Evolutionary conservation across 2,113 vertebrate genomes (phyloP).

Genomic region (Dendrocopos noguchii): DNA sequence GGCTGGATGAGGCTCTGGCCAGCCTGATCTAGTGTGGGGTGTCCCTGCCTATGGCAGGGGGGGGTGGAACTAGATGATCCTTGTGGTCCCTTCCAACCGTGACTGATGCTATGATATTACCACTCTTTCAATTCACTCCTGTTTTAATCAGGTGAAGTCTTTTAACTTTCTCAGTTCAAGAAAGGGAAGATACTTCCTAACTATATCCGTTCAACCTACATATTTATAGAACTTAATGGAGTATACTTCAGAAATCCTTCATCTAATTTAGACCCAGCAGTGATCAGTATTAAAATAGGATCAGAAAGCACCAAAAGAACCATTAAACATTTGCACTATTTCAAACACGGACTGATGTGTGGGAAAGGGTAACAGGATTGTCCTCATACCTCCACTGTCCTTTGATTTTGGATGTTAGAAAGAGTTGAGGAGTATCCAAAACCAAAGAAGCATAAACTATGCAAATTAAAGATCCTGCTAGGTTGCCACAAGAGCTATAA

Average conservation of each 20-base stretch:
- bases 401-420: background rate
- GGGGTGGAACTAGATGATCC: too few species aligned
- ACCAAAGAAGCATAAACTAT: background rate
- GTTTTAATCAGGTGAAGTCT: background rate
- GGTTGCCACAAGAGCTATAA: background rate
- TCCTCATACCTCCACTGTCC: background rate
- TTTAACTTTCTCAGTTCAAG: background rate
- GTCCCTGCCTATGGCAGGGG: too few species aligned
- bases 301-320: background rate
- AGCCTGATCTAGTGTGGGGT: too few species aligned
- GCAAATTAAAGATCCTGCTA: background rate
- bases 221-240: rapidly evolving
- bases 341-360: background rate
- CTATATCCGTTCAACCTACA: background rate
- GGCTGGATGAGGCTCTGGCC: too few species aligned
- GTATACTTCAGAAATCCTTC: background rate
- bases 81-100: too few species aligned
- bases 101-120: background rate
- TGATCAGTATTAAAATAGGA: background rate
- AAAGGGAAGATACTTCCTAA: background rate
- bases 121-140: background rate
- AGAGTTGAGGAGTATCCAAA: rapidly evolving
- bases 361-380: too few species aligned
- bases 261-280: background rate
- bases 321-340: background rate